Evolutionary conservation across 2,888 invertebrate genomes (phyloP).

Genomic region (Mimumesa dahlbomi): DNA sequence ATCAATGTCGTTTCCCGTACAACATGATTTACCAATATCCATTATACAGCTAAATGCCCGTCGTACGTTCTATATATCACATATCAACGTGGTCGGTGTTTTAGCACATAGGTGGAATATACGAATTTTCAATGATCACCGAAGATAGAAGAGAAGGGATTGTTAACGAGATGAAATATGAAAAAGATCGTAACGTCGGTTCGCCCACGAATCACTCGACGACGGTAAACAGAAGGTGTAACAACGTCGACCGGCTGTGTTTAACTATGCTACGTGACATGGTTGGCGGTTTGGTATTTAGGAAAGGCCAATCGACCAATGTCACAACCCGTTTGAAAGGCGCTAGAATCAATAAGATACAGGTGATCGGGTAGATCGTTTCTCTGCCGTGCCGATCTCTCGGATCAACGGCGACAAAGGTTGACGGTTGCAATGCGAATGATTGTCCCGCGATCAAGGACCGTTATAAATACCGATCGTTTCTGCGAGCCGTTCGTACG

Average conservation of each 20-base stretch:
- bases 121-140: no score
- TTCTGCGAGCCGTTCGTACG: not conserved
- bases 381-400: slow-evolving; percentile 24
- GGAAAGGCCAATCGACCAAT: slow-evolving; percentile 79
- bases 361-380: slow-evolving; percentile 61
- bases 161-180: slow-evolving; percentile 2
- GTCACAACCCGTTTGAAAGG: slow-evolving; percentile 80
- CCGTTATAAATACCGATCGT: slow-evolving; percentile 4
- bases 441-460: slow-evolving; percentile 52
- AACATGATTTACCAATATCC: no score
- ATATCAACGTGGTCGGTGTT: no score
- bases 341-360: slow-evolving; percentile 72
- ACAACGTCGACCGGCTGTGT: slow-evolving; percentile 51
- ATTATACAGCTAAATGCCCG: no score
- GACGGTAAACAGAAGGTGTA: slow-evolving; percentile 61
- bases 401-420: slow-evolving; percentile 50
- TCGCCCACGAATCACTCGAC: slow-evolving; percentile 47
- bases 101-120: no score
- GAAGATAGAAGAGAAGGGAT: no score
- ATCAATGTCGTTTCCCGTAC: no score
- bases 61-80: no score
- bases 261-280: slow-evolving; percentile 74
- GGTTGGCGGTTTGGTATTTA: slow-evolving; percentile 79
- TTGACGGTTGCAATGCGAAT: slow-evolving; percentile 39
- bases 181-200: slow-evolving; percentile 17